Conservation (phyloP, 1,140 invertebrate genomes). For the Aleiodes sp. region DNA sequence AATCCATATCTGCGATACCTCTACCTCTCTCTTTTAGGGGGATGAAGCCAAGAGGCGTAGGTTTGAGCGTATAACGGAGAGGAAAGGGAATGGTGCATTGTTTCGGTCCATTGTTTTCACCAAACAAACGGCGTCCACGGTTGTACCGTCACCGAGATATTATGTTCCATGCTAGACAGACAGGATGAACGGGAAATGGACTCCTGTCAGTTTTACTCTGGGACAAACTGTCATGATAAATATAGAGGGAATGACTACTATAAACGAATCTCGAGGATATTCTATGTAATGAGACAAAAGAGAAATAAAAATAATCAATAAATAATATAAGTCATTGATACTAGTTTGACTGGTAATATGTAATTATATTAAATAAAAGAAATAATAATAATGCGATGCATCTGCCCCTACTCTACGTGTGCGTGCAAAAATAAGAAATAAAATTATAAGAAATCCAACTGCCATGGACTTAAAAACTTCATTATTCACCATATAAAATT, state of each 20-base stretch:
- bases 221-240: slow-evolving; percentile 52
- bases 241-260: slow-evolving; percentile 42
- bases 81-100: slow-evolving; percentile 55
- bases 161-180: slow-evolving; percentile 54
- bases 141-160: slow-evolving; percentile 64
- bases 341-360: too few relatives aligned
- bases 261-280: too few relatives aligned
- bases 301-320: too few relatives aligned
- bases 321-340: too few relatives aligned
- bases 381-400: too few relatives aligned
- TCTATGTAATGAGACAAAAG: too few relatives aligned
- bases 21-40: not conserved
- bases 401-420: too few relatives aligned
- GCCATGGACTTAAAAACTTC: too few relatives aligned
- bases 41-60: slow-evolving; percentile 9
- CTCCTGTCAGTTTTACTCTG: slow-evolving; percentile 65
- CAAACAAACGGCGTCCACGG: slow-evolving; percentile 64
- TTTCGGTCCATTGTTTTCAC: slow-evolving; percentile 63
- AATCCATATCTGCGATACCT: slow-evolving; percentile 13
- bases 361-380: too few relatives aligned
- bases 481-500: too few relatives aligned
- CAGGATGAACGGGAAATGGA: slow-evolving; percentile 64
- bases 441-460: too few relatives aligned
- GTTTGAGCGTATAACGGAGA: slow-evolving; percentile 24
- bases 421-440: too few relatives aligned